Percentiles rank a stretch among this genome's conserved stretches.
phyloP scores from a whole-genome alignment of 2,888 invertebrate species.

The Bedellia somnulentella region DNA sequence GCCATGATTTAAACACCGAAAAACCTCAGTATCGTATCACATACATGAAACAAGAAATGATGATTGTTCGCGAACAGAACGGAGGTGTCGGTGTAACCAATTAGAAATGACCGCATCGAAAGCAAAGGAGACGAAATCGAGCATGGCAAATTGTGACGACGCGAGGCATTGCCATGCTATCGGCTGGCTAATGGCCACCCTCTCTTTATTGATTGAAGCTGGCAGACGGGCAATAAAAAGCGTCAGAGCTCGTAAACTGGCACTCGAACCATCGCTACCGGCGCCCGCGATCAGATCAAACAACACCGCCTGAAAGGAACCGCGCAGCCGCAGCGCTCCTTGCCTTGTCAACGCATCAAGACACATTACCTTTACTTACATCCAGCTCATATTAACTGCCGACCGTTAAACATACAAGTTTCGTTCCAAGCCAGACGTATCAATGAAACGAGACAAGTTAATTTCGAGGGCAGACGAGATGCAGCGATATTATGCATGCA shows the following conservation, averaged over 20 bases:
- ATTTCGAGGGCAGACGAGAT: no score
- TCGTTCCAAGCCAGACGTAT: no score
- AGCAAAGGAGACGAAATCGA: slow-evolving; percentile 3
- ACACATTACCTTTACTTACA: no score
- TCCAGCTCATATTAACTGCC: not conserved
- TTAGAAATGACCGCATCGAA: slow-evolving; percentile 1
- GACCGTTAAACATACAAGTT: not conserved
- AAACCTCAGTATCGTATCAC: no score
- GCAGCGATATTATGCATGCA: no score
- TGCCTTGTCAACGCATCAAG: slow-evolving; percentile 52
- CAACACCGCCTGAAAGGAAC: slow-evolving; percentile 37
- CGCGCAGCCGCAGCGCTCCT: slow-evolving; percentile 20
- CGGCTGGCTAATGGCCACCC: slow-evolving; percentile 1
- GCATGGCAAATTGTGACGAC: slow-evolving; percentile 3
- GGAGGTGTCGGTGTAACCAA: no score
- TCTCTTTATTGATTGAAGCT: slow-evolving; percentile 30
- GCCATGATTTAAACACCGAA: no score
- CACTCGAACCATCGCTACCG: slow-evolving; percentile 40
- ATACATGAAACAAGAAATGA: no score
- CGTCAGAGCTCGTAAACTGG: slow-evolving; percentile 47
- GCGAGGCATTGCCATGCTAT: not conserved
- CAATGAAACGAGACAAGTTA: no score
- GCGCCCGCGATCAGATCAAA: slow-evolving; percentile 50
- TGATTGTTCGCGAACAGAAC: no score
- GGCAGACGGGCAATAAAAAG: slow-evolving; percentile 41